phyloP scores from a whole-genome alignment of 2,113 vertebrate species.

The Mola mola region DNA sequence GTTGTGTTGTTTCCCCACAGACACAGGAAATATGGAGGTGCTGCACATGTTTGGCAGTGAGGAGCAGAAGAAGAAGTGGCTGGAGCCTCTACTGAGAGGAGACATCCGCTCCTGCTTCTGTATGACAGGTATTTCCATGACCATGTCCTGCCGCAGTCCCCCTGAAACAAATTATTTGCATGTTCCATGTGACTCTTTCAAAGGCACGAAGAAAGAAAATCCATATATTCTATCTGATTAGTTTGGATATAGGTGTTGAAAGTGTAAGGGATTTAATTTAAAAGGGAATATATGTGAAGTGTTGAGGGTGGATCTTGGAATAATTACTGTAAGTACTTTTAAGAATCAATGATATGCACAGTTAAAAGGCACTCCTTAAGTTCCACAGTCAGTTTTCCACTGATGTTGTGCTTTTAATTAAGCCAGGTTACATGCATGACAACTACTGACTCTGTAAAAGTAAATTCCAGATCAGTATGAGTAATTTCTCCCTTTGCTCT shows the following conservation, averaged over 20 bases:
- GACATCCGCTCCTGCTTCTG: slow-evolving; percentile 93
- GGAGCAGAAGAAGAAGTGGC: slow-evolving; percentile 90
- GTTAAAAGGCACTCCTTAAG: background rate
- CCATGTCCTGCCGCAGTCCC: no score
- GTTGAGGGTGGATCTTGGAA: no score
- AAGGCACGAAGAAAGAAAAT: no score
- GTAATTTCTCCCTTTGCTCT: slow-evolving; percentile 43
- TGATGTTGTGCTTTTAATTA: background rate
- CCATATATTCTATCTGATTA: no score
- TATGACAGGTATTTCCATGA: slow-evolving; percentile 88
- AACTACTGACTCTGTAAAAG: background rate
- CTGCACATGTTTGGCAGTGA: slow-evolving; percentile 91
- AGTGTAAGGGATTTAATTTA: no score
- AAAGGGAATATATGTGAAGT: no score
- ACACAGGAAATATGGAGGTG: slow-evolving; percentile 96
- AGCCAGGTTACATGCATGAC: background rate
- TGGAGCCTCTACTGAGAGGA: slow-evolving; percentile 91
- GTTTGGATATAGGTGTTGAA: no score
- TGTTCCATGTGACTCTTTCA: no score
- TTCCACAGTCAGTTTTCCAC: background rate
- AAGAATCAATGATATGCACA: no score
- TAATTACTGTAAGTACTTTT: background rate
- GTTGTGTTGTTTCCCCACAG: slow-evolving; percentile 68
- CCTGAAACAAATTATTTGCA: background rate
- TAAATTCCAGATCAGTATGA: slow-evolving; percentile 1